These are phyloP conservation scores for Acropora yongei DNA, from an alignment of 64 coral and sea anemone species.

Conservation along the genomic window DNA sequence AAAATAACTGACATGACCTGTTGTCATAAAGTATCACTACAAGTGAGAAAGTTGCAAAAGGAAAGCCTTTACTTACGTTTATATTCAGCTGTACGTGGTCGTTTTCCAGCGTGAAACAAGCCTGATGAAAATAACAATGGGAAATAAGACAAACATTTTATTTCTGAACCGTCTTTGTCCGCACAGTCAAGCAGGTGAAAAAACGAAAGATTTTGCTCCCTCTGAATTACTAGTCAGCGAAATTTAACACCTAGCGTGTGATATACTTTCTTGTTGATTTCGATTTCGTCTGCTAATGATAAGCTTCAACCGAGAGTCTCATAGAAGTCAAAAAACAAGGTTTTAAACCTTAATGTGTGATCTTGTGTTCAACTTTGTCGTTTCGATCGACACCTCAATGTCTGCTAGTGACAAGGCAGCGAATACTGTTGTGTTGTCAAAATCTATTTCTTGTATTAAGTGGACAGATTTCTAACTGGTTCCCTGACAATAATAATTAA, in stretches of 20 bases:
- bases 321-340: not conserved
- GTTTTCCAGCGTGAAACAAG: not conserved
- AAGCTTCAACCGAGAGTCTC: not conserved
- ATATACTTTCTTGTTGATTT: no score
- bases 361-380: not conserved
- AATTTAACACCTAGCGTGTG: no score
- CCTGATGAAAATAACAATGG: not conserved
- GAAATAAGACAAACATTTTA: not conserved
- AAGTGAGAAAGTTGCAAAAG: not conserved
- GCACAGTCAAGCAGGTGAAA: no score
- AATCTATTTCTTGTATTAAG: slow-evolving; percentile 36
- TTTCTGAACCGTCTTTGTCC: not conserved
- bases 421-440: slow-evolving; percentile 5
- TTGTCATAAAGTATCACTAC: no score
- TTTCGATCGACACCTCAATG: not conserved
- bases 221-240: not conserved
- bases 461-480: slow-evolving; percentile 17
- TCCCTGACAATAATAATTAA: not conserved
- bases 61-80: not conserved
- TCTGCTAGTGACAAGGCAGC: not conserved
- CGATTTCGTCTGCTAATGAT: no score
- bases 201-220: no score
- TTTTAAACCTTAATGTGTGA: no score
- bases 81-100: not conserved
- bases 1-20: not conserved